A percentile compares a stretch with the other conserved stretches of the same genome.
These are phyloP conservation scores for Trachops cirrhosus DNA, from an alignment of 2,797 vertebrate genomes.

Conservation along the genomic window DNA sequence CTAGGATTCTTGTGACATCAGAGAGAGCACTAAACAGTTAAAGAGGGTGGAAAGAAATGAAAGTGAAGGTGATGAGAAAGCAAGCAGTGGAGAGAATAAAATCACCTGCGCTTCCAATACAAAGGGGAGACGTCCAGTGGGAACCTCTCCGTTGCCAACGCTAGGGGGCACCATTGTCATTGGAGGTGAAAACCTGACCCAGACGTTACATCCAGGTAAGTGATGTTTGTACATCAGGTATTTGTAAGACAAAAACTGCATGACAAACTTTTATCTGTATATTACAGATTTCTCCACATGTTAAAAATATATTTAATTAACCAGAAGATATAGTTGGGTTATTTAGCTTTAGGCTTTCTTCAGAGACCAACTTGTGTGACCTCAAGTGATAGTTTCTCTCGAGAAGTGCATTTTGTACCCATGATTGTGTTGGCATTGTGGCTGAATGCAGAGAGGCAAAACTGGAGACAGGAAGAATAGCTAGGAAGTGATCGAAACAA, in stretches of 20 bases:
- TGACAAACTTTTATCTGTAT: background rate
- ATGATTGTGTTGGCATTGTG: background rate
- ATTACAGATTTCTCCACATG: background rate
- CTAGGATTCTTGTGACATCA: background rate
- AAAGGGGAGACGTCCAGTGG: too few species aligned
- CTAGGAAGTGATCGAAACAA: background rate
- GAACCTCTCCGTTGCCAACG: background rate
- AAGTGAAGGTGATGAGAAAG: background rate
- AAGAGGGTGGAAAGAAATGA: background rate
- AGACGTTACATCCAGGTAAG: background rate
- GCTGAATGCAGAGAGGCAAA: background rate
- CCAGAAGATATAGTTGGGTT: background rate
- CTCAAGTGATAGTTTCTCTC: background rate
- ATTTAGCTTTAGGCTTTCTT: background rate
- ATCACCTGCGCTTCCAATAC: background rate
- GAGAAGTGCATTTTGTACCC: background rate
- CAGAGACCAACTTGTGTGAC: background rate
- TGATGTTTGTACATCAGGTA: background rate
- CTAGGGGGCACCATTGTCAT: background rate
- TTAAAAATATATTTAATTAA: background rate
- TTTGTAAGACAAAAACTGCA: background rate
- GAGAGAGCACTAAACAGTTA: background rate
- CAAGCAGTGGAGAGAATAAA: background rate
- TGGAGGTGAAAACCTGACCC: background rate
- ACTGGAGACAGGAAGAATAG: background rate